A percentile compares a stretch with the other conserved stretches of the same genome.
These are phyloP conservation scores for Cremastobaeus sp. DNA, from an alignment of 2,888 invertebrate genomes.

Conservation along the genomic window DNA sequence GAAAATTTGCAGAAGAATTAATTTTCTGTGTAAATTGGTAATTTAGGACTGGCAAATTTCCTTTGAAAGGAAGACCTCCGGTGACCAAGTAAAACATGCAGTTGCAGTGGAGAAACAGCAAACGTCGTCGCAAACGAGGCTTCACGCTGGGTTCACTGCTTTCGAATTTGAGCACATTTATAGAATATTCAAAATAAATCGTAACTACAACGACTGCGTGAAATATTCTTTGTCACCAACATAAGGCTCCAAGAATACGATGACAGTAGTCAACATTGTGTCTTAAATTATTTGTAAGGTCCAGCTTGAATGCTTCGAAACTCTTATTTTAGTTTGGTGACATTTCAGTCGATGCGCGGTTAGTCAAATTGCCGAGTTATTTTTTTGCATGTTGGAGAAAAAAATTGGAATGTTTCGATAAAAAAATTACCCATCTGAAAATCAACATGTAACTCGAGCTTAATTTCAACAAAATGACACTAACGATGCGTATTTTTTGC, in stretches of 20 bases:
- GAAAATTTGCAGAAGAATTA: too few species aligned
- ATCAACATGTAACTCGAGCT: too few species aligned
- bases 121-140: conserved; percentile 12
- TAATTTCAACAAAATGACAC: too few species aligned
- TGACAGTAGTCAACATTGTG: conserved; percentile 13
- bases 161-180: conserved; percentile 19
- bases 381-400: too few species aligned
- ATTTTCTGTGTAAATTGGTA: conserved; percentile 9
- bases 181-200: conserved; percentile 41
- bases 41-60: background rate
- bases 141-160: conserved; percentile 12
- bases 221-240: conserved; percentile 40
- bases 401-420: too few species aligned
- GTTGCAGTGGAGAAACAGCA: background rate
- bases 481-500: too few species aligned
- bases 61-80: background rate
- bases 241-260: conserved; percentile 20
- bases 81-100: conserved; percentile 1
- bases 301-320: too few species aligned
- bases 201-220: conserved; percentile 33
- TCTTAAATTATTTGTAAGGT: too few species aligned
- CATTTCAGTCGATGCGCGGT: too few species aligned
- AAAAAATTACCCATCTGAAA: too few species aligned
- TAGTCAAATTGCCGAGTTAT: too few species aligned
- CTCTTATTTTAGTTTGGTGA: too few species aligned